Evolutionary conservation across 1,140 invertebrate species (phyloP), one percentile per base, ranked within the genome.

Genomic region (Campodea augens): DNA sequence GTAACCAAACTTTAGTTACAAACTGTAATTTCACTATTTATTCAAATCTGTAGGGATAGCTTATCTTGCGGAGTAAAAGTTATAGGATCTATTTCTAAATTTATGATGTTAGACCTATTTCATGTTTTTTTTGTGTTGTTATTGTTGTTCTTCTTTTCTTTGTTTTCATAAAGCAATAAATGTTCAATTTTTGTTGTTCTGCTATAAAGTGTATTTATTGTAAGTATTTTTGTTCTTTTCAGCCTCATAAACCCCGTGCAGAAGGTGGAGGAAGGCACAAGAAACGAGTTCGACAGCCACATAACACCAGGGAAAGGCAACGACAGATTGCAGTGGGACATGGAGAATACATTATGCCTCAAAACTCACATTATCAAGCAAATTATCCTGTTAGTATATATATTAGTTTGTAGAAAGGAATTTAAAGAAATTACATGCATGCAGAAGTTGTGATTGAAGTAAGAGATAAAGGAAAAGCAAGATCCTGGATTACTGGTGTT

Each of bases 251-350:
- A 55, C 70, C 71, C 49, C 64, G 70, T 51, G 65, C 66, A 42
- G 70, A 73, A 53, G 69, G 67, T 25, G 70, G 73, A 23, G 69
- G 73, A 46, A 67, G 82, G 40, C 77, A 81, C 55, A 84, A 84
- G 61, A 83, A 83, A 57, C 69, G 78, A 41, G 81, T 88, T 4
- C 70, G 86, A 25, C 78, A 82, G 49, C 84, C 84, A 22, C 78
- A 83, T 55, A 89, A 85, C 50, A 90, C 86, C 1, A 70, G 82
- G 49, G 86, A 90, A 57, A 69, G 80, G 48, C 83, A 88, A 57
- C 69, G 79, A 55, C 80, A 86, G 55, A 72, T 80, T 29, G 86
- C 78, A 2, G 72, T 87, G 18, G 79, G 77, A 15, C 80, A 84
- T 54, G 85, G 85, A 24, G 84, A 90, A 58, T 82, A 84, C 54